Conservation (phyloP, 2,113 vertebrate species). For the Mastomys coucha region DNA sequence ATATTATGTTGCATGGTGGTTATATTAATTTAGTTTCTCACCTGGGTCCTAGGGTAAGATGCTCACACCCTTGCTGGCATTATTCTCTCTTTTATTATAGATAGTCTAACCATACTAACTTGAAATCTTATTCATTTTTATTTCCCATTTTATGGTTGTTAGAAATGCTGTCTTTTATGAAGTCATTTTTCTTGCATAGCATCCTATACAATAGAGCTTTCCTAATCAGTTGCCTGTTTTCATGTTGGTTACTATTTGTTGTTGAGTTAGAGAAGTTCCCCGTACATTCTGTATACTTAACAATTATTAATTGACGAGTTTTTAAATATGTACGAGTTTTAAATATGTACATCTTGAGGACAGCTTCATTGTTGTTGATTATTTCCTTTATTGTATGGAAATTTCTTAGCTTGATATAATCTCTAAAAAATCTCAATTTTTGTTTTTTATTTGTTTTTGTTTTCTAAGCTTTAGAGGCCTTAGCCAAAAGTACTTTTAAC, state of each 20-base stretch:
- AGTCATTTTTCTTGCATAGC: neutral
- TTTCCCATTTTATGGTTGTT: neutral
- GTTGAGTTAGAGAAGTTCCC: no score
- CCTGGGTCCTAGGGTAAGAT: neutral
- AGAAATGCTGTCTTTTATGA: neutral
- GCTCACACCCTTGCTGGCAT: neutral
- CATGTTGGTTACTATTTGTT: neutral
- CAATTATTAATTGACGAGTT: neutral
- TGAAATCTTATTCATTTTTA: neutral
- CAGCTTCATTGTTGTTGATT: neutral
- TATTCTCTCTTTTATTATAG: neutral
- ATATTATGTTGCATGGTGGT: neutral
- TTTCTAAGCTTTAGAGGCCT: neutral
- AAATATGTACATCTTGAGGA: neutral
- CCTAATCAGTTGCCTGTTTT: neutral
- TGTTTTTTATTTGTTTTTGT: neutral
- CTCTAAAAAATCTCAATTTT: neutral
- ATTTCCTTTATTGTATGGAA: neutral
- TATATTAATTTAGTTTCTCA: neutral
- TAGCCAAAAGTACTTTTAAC: neutral
- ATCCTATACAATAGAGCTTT: neutral
- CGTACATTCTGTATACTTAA: neutral
- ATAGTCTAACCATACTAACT: neutral
- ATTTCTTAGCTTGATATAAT: neutral
- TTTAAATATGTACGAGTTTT: neutral